Evolutionary conservation across 2,888 invertebrate species (phyloP).

Genomic region (Caenorhabditis macrosperma): DNA sequence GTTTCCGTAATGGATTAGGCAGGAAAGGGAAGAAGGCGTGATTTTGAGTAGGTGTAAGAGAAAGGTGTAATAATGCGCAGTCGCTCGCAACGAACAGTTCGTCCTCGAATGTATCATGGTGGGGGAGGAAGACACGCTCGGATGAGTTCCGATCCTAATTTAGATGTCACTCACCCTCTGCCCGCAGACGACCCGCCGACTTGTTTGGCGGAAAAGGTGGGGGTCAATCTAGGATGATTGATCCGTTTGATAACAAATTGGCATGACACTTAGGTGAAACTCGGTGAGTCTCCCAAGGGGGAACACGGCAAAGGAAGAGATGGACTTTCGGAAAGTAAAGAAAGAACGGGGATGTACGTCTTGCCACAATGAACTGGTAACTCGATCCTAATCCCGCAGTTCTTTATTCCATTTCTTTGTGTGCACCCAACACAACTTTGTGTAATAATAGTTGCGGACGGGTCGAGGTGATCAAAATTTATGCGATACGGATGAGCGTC

Average conservation of each 20-base stretch:
- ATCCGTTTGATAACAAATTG: conserved; percentile 57
- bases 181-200: conserved; percentile 8
- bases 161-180: conserved; percentile 44
- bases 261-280: conserved; percentile 53
- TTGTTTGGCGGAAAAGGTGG: conserved; percentile 43
- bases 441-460: conserved; percentile 53
- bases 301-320: neutral
- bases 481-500: conserved; percentile 44
- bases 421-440: conserved; percentile 46
- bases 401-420: conserved; percentile 36
- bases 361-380: conserved; percentile 18
- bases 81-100: conserved; percentile 34
- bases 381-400: conserved; percentile 48
- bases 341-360: neutral
- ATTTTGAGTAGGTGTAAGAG: conserved; percentile 55
- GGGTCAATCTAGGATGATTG: conserved; percentile 54
- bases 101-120: conserved; percentile 55
- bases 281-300: conserved; percentile 15
- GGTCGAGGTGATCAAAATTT: conserved; percentile 51
- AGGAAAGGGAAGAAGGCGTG: conserved; percentile 39
- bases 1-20: conserved; percentile 36
- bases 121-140: conserved; percentile 45
- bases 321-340: neutral
- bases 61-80: conserved; percentile 43
- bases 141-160: conserved; percentile 59